phyloP scores from a whole-genome alignment of 2,113 vertebrate species.

The Phalacrocorax carbo region DNA sequence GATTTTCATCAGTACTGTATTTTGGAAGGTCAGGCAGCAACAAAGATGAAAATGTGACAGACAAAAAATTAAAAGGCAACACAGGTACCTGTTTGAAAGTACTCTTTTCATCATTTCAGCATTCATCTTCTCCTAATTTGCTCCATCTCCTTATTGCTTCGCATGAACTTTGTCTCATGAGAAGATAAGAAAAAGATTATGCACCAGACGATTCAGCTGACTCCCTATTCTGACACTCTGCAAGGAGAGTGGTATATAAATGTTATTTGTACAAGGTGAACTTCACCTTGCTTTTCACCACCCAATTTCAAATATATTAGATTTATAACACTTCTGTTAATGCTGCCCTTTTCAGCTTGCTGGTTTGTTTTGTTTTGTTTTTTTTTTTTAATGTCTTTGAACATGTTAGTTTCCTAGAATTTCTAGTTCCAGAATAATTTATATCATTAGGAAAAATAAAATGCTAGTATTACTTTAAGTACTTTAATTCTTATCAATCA shows the following conservation, averaged over 20 bases:
- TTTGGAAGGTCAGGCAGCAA: not conserved
- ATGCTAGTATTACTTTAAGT: not conserved
- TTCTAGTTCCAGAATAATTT: not conserved
- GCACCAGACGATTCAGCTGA: not conserved
- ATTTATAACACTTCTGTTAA: not conserved
- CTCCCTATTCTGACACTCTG: not conserved
- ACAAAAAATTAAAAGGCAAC: not conserved
- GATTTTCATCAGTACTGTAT: not conserved
- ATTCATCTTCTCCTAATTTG: not conserved
- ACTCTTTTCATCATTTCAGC: not conserved
- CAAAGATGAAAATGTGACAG: not conserved
- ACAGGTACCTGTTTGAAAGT: not conserved
- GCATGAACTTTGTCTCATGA: not conserved
- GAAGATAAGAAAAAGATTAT: not conserved
- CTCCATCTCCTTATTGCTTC: not conserved
- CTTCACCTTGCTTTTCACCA: not conserved
- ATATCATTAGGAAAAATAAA: not conserved
- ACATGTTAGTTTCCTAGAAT: not conserved
- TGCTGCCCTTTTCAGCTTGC: not conserved
- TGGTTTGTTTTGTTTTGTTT: no score
- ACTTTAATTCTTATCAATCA: constrained; percentile 7
- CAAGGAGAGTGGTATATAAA: not conserved
- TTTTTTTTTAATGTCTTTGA: not conserved
- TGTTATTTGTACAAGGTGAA: not conserved
- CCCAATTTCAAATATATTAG: not conserved